These are phyloP conservation scores for Scrobipalpa costella DNA, from an alignment of 2,888 invertebrate genomes.

Conservation along the genomic window DNA sequence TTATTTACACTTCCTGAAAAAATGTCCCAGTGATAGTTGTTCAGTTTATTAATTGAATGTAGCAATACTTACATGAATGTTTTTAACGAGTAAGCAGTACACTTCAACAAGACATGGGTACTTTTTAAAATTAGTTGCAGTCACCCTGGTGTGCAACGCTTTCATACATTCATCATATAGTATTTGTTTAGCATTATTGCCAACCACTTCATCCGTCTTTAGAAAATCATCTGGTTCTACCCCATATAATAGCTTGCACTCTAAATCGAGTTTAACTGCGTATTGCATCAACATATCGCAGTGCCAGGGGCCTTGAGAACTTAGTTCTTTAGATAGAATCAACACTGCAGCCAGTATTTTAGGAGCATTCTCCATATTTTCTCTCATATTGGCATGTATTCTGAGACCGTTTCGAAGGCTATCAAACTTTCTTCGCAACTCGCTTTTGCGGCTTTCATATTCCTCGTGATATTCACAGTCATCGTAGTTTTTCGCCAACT, in stretches of 20 bases:
- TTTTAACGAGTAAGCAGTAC: slow-evolving; percentile 51
- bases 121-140: slow-evolving; percentile 56
- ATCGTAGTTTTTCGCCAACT: slow-evolving; percentile 55
- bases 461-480: slow-evolving; percentile 55
- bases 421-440: slow-evolving; percentile 46
- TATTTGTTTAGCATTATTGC: slow-evolving; percentile 49
- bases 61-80: slow-evolving; percentile 50
- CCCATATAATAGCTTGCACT: slow-evolving; percentile 43
- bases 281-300: slow-evolving; percentile 44
- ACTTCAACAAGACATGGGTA: slow-evolving; percentile 64
- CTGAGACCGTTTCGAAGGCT: slow-evolving; percentile 46
- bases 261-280: slow-evolving; percentile 46
- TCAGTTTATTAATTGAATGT: background rate
- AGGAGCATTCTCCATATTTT: slow-evolving; percentile 34
- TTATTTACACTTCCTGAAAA: too few species aligned
- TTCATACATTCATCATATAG: slow-evolving; percentile 61
- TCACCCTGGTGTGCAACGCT: slow-evolving; percentile 57
- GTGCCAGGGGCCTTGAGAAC: slow-evolving; percentile 55
- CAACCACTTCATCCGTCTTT: slow-evolving; percentile 38
- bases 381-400: background rate
- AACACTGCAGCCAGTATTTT: slow-evolving; percentile 50
- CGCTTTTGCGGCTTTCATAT: slow-evolving; percentile 51
- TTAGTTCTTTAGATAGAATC: slow-evolving; percentile 58
- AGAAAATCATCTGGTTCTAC: slow-evolving; percentile 46
- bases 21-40: too few species aligned